phyloP scores from a whole-genome alignment of 2,113 vertebrate genomes.

The Herpetotheres cachinnans region DNA sequence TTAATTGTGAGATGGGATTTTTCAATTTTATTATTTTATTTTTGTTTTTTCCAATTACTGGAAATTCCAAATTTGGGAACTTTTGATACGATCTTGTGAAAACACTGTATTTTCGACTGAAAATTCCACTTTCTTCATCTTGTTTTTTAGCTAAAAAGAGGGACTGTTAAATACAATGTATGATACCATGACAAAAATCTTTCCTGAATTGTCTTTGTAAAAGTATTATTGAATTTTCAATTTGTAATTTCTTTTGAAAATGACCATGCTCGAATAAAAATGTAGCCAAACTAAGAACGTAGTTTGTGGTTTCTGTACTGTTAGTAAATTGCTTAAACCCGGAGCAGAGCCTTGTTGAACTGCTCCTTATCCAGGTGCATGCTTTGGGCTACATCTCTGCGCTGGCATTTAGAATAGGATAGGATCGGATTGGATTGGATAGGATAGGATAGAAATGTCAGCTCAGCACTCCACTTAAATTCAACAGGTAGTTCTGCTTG shows the following conservation, averaged over 20 bases:
- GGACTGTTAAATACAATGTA: slow-evolving; percentile 99
- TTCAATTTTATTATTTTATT: slow-evolving; percentile 98
- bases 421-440: no score
- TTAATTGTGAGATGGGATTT: slow-evolving; percentile 99
- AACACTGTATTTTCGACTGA: slow-evolving; percentile 99
- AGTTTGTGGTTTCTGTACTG: slow-evolving; percentile 65
- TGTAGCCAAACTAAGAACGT: slow-evolving; percentile 96
- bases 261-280: slow-evolving; percentile 99
- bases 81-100: slow-evolving; percentile 99
- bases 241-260: slow-evolving; percentile 99
- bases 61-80: slow-evolving; percentile 99
- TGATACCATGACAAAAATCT: slow-evolving; percentile 99
- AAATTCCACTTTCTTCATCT: slow-evolving; percentile 99
- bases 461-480: not conserved
- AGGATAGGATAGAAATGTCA: not conserved
- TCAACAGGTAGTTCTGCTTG: not conserved
- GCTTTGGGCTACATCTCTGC: not conserved
- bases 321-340: slow-evolving; percentile 40
- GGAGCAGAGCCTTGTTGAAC: not conserved
- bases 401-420: not conserved
- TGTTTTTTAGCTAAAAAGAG: slow-evolving; percentile 99
- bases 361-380: not conserved
- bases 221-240: slow-evolving; percentile 99
- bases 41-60: slow-evolving; percentile 97
- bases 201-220: slow-evolving; percentile 99